These are phyloP conservation scores for Tenrec ecaudatus DNA, from an alignment of 2,113 vertebrate genomes.

Conservation along the genomic window DNA sequence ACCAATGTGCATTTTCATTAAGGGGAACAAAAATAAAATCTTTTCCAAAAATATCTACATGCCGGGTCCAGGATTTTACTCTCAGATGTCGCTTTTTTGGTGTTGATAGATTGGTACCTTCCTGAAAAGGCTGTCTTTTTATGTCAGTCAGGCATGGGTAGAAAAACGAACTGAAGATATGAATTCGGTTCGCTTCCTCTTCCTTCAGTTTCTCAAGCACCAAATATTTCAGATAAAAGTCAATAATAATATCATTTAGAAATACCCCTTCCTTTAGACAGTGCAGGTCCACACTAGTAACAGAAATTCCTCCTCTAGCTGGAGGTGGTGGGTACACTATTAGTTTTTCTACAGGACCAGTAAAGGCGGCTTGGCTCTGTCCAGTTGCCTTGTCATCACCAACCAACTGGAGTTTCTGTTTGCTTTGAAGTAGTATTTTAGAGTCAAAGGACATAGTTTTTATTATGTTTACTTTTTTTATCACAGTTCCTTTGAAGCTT, in stretches of 20 bases:
- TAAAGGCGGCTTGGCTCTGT: slow-evolving; percentile 94
- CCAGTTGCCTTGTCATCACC: slow-evolving; percentile 93
- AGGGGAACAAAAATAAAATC: no score
- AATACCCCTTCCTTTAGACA: slow-evolving; percentile 98
- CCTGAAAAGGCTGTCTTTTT: slow-evolving; percentile 91
- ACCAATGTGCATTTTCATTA: slow-evolving; percentile 92
- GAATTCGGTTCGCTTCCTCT: slow-evolving; percentile 95
- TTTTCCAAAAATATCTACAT: no score
- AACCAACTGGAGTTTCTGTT: slow-evolving; percentile 89
- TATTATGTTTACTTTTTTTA: no score
- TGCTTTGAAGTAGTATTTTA: slow-evolving; percentile 87
- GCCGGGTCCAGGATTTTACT: no score
- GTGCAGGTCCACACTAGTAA: slow-evolving; percentile 99
- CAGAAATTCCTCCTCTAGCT: slow-evolving; percentile 97
- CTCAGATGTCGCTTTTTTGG: no score
- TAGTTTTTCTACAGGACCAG: slow-evolving; percentile 95
- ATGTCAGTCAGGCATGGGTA: slow-evolving; percentile 99
- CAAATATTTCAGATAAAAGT: slow-evolving; percentile 99
- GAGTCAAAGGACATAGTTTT: slow-evolving; percentile 84
- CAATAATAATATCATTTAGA: slow-evolving; percentile 99
- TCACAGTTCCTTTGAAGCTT: no score
- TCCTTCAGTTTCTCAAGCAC: slow-evolving; percentile 97
- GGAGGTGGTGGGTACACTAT: slow-evolving; percentile 98
- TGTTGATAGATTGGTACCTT: slow-evolving; percentile 91
- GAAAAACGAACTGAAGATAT: slow-evolving; percentile 99